These are phyloP conservation scores for Dyspetes luteomarginatus DNA, from an alignment of 2,888 invertebrate genomes.

Conservation along the genomic window DNA sequence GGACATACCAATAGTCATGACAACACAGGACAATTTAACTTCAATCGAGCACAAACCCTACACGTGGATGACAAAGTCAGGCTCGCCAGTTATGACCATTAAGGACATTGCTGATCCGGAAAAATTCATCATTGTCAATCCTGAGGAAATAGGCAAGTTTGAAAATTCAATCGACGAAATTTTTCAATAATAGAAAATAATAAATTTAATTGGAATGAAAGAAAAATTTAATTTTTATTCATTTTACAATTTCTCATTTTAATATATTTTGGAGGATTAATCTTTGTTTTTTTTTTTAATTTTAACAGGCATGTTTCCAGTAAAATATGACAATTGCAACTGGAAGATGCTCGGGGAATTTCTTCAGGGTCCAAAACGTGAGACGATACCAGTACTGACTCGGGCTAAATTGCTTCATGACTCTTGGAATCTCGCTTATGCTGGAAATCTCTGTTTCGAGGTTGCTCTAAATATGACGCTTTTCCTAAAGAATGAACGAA, in stretches of 20 bases:
- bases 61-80: slow-evolving; percentile 87
- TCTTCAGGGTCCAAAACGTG: slow-evolving; percentile 82
- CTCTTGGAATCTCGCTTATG: slow-evolving; percentile 91
- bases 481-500: slow-evolving; percentile 89
- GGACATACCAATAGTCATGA: slow-evolving; percentile 90
- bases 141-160: slow-evolving; percentile 91
- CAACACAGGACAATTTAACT: slow-evolving; percentile 86
- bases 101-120: slow-evolving; percentile 85
- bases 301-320: slow-evolving; percentile 91
- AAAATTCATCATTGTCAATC: slow-evolving; percentile 91
- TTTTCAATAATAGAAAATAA: background rate
- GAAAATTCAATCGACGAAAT: background rate
- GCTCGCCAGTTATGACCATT: slow-evolving; percentile 84
- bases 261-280: background rate
- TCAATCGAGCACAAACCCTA: slow-evolving; percentile 86
- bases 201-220: background rate
- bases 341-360: slow-evolving; percentile 90
- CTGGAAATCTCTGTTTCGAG: slow-evolving; percentile 90
- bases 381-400: slow-evolving; percentile 88
- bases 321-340: slow-evolving; percentile 91
- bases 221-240: background rate
- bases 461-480: slow-evolving; percentile 92
- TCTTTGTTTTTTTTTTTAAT: too few relatives aligned
- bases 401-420: slow-evolving; percentile 91
- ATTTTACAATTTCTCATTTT: background rate